Conservation (phyloP, 1,140 invertebrate genomes). For the Ptiloglossa arizonensis region DNA sequence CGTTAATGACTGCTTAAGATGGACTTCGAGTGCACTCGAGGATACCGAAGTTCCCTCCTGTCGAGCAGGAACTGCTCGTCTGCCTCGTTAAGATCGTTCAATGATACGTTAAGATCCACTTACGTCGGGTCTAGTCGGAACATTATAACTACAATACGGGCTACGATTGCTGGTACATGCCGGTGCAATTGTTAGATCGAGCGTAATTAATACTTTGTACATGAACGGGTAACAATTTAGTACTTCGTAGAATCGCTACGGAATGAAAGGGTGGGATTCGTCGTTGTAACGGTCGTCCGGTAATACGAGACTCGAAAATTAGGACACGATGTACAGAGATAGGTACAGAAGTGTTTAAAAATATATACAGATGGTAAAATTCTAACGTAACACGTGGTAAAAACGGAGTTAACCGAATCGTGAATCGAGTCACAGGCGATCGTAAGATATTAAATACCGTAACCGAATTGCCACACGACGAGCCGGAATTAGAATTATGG, state of each 20-base stretch:
- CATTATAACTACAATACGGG: conserved; percentile 45
- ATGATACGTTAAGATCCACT: conserved; percentile 60
- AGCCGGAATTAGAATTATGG: background rate
- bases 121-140: conserved; percentile 38
- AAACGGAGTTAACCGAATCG: too few species aligned
- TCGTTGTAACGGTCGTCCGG: background rate
- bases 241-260: background rate
- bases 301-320: background rate
- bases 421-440: too few species aligned
- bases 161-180: conserved; percentile 25
- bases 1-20: conserved; percentile 61
- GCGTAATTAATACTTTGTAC: conserved; percentile 26
- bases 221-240: background rate
- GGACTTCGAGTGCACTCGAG: conserved; percentile 55
- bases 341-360: too few species aligned
- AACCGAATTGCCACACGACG: too few species aligned
- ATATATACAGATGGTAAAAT: too few species aligned
- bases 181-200: conserved; percentile 10
- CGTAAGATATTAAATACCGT: too few species aligned
- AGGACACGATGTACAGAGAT: too few species aligned
- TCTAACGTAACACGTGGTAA: too few species aligned
- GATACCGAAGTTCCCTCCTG: conserved; percentile 53
- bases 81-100: conserved; percentile 61
- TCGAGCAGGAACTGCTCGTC: conserved; percentile 38
- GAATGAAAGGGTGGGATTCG: background rate